Evolutionary conservation across 2,797 vertebrate species (phyloP), one percentile per base, ranked within the genome.

Genomic region (Kryptolebias ocellatus): DNA sequence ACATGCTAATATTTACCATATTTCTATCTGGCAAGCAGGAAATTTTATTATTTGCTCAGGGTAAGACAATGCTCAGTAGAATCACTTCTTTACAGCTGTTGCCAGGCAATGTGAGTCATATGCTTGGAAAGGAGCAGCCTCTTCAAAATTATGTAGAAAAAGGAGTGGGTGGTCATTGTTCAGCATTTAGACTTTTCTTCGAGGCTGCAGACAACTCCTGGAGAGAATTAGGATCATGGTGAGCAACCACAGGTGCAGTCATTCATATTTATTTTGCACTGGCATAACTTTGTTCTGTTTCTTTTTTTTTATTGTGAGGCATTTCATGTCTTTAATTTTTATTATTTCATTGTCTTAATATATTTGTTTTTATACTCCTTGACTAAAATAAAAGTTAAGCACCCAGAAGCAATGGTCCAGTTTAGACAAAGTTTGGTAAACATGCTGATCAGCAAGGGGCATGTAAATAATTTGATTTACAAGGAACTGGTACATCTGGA

Each of bases 11-110:
- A 47, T 46, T 15, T 44, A 34, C 51, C 54, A 14, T 60, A 29
- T 15, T 46, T 69, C 72, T 67, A 77, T 83, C 65, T 82, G 69
- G 60, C 50, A 57, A 49, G 55, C 42, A 16, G 67, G 44, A 67
- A 67, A 44, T 72, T 49, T 37, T 72, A 78, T 77, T 58, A 63
- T 79, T 81, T 28, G 53, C 20, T 29, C 65, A 59, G 31, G 7
- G 7, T 39, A 45, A 67, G 28, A 70, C 44, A 64, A 46, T 73
- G 56, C 52, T 45, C 64, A 66, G 37, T 64, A 46, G 20, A 79
- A 78, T 77, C 47, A 80, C 70, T 44, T 73, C 11, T 61, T 57
- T 78, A 73, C 79, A 84, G 83, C 81, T 88, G 82, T 78, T 77
- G 54, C 17, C 5, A 44, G 18, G 67, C 47, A 66, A 80, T 77